These are phyloP conservation scores for Heliconius ethilla DNA, from an alignment of 2,888 invertebrate genomes.

Conservation along the genomic window DNA sequence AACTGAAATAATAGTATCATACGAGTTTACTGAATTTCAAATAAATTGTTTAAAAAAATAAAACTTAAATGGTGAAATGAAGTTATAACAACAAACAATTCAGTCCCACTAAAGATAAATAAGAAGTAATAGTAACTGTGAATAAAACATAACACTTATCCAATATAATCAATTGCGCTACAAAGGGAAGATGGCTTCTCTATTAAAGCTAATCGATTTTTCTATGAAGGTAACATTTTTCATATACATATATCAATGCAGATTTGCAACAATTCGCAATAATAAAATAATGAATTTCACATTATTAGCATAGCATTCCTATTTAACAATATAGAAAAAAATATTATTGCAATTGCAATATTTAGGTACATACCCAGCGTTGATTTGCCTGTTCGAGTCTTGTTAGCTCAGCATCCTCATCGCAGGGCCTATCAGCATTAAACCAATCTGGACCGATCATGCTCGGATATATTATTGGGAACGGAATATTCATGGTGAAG, in stretches of 20 bases:
- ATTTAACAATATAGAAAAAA: not conserved
- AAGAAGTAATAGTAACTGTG: not conserved
- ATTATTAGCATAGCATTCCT: not conserved
- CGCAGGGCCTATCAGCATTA: slow-evolving; percentile 40
- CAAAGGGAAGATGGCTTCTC: slow-evolving; percentile 11
- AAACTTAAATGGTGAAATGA: not conserved
- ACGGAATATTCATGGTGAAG: slow-evolving; percentile 42
- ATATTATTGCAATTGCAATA: not conserved
- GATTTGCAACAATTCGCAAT: slow-evolving; percentile 11
- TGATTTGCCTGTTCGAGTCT: slow-evolving; percentile 40
- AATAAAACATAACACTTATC: slow-evolving; percentile 1
- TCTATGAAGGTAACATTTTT: not conserved
- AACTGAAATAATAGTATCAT: not conserved
- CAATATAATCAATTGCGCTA: slow-evolving; percentile 1
- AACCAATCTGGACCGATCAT: slow-evolving; percentile 42
- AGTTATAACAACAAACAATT: not conserved
- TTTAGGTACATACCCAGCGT: slow-evolving; percentile 37
- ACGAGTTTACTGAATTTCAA: not conserved
- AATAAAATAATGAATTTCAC: not conserved
- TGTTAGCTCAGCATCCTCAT: slow-evolving; percentile 44
- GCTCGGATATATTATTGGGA: slow-evolving; percentile 38
- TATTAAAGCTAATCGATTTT: not conserved
- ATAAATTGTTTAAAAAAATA: not conserved
- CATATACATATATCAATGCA: not conserved
- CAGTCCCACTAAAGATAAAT: not conserved